Evolutionary conservation across 2,113 vertebrate genomes (phyloP), one percentile per base, ranked within the genome.

Genomic region (Poeciliopsis retropinna): DNA sequence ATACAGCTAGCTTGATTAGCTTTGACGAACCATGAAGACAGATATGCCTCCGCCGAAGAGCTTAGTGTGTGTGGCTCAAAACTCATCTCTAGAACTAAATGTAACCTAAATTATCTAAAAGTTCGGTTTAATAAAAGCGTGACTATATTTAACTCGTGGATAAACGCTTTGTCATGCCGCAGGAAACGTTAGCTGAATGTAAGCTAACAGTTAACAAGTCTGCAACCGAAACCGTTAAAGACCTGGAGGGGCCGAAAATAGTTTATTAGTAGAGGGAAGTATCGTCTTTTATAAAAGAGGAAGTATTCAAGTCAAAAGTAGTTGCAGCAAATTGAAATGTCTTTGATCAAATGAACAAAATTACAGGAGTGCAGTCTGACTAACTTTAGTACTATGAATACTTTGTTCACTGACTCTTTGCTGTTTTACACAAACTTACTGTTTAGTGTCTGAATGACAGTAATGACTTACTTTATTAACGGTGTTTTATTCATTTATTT

Each of bases 1-100:
- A 28, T 7, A 28, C 12, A 44, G 63, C 64, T 75, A 81, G 79
- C 78, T 32, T 32, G 19, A 41, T 72, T 83, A 75, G 72, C 82
- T 41, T 13, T 25, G 3, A 34, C 64, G 51, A 44, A 28, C 44
- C 44, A 0, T 27, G 28, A 9, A 3, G 1, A 63, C 63, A 54
- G 4, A 14, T 34, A 1, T 14, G 14, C 39, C 44, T 47, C 17
- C 51, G 8, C 9, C 51, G 10, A 57, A 57, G 22, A 11, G 19
- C 8, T 54, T 25, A 25, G 51, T 9, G 7, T 54, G 51, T 22
- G n/a, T 57, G 51, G 5, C 25, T 7, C 7, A n/a, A 6, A 57
- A 25, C 22, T 25, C 25, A 1, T 25, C 19, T 9, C 22, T 57
- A 25, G 5, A n/a, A 57, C 25, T 17, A 57, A 57, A 57, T 57